Evolutionary conservation across 2,113 vertebrate genomes (phyloP), one percentile per base, ranked within the genome.

Genomic region (Oryzias woworae): DNA sequence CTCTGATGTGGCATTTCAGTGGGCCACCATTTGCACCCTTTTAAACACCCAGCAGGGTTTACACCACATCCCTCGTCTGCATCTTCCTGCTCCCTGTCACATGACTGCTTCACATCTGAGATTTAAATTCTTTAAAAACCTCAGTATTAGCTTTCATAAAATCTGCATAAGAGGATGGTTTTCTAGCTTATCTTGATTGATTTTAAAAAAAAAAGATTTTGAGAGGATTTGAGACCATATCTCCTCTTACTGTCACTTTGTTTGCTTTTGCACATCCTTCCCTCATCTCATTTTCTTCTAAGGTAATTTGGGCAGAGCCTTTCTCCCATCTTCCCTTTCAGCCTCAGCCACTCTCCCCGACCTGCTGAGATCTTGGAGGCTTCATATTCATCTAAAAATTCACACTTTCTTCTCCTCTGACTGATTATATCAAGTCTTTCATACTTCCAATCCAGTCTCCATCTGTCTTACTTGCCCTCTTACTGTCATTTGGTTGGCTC

Each of bases 231-330:
- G 41, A 14, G 18, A 28, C 54, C 58, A 45, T 43, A 26, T 41
- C 43, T 17, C 24, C 46, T 26, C 55, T 50, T 26, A 58, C 48
- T 71, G 71, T 75, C 84, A 63, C 50, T 63, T 61, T 73, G n/a
- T 44, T 56, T 67, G 42, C 51, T 66, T 62, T 63, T 45, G 45
- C 46, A 72, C 59, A 77, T 83, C 58, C 41, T 69, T 75, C 62
- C 78, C 83, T 85, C 58, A 68, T 75, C 75, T 75, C 63, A 41
- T 45, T 82, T 52, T 79, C 53, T 85, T 69, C 72, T 6, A 22
- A 43, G 74, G 62, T 75, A 57, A 77, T 82, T 66, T 80, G 49
- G 58, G 46, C 49, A 43, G 49, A 72, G 53, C 57, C 58, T 48
- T 53, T 77, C 65, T 59, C 23, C 44, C 6, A 53, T 66, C 60